These are phyloP conservation scores for Heterodera schachtii DNA, from an alignment of 1,140 invertebrate genomes.

Conservation along the genomic window DNA sequence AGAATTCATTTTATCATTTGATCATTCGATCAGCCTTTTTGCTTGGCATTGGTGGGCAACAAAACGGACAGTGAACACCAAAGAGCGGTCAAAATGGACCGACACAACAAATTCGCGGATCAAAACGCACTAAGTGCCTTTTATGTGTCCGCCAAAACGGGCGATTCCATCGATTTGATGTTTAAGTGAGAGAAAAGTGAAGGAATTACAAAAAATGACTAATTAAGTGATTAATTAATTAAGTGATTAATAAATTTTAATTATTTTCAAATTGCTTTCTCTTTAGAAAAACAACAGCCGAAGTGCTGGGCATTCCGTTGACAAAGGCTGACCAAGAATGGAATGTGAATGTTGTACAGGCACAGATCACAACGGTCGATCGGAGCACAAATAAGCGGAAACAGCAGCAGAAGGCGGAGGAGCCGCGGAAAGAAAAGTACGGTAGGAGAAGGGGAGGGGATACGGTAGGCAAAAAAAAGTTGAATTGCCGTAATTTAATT, in stretches of 20 bases:
- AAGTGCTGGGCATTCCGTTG: conserved; percentile 73
- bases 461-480: too few relatives aligned
- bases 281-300: conserved; percentile 73
- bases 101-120: conserved; percentile 77
- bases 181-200: conserved; percentile 50
- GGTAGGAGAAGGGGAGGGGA: not conserved
- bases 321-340: conserved; percentile 74
- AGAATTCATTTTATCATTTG: not conserved
- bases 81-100: conserved; percentile 78
- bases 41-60: conserved; percentile 80
- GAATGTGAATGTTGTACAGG: conserved; percentile 59
- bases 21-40: conserved; percentile 67
- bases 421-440: not conserved
- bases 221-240: conserved; percentile 14
- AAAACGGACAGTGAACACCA: conserved; percentile 87
- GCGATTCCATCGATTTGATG: conserved; percentile 76
- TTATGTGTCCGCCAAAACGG: conserved; percentile 83
- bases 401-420: not conserved
- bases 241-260: conserved; percentile 12
- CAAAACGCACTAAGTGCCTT: conserved; percentile 74
- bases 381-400: not conserved
- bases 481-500: too few relatives aligned
- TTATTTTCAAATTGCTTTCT: conserved; percentile 35
- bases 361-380: conserved; percentile 3
- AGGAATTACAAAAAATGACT: too few relatives aligned